Conservation (phyloP, 2,113 vertebrate genomes). For the Choloepus hoffmanni region DNA sequence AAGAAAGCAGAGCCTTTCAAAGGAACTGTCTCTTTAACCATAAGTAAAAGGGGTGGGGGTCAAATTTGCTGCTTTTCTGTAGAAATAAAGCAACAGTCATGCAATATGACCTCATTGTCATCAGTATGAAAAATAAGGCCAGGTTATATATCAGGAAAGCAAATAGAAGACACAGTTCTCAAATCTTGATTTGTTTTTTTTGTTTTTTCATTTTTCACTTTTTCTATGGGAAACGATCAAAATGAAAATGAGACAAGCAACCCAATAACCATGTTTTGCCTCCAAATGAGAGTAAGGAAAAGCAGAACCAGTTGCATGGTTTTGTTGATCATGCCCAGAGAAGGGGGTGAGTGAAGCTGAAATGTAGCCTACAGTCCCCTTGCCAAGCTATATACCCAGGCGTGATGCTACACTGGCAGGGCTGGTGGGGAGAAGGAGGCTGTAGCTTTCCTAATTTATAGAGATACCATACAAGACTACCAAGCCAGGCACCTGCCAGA, state of each 20-base stretch:
- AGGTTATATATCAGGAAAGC: neutral
- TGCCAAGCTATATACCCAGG: neutral
- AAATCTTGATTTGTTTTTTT: neutral
- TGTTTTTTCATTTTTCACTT: neutral
- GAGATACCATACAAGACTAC: neutral
- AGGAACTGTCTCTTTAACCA: neutral
- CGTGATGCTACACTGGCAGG: neutral
- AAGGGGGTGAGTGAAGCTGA: neutral
- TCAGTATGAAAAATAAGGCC: neutral
- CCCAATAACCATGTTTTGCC: neutral
- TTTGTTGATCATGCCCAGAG: neutral
- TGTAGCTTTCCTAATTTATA: neutral
- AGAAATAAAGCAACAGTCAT: neutral
- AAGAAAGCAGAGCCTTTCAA: neutral
- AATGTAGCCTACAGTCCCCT: accelerated
- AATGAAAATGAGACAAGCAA: neutral
- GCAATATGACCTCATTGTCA: neutral
- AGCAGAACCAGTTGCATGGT: neutral
- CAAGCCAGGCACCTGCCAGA: neutral
- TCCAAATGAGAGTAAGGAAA: neutral
- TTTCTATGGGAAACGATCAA: neutral
- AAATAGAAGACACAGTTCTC: neutral
- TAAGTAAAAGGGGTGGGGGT: neutral
- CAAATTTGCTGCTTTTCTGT: neutral
- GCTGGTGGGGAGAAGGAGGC: accelerated